These are phyloP conservation scores for Porites divaricata DNA, from an alignment of 92 coral and sea anemone species.

Conservation along the genomic window DNA sequence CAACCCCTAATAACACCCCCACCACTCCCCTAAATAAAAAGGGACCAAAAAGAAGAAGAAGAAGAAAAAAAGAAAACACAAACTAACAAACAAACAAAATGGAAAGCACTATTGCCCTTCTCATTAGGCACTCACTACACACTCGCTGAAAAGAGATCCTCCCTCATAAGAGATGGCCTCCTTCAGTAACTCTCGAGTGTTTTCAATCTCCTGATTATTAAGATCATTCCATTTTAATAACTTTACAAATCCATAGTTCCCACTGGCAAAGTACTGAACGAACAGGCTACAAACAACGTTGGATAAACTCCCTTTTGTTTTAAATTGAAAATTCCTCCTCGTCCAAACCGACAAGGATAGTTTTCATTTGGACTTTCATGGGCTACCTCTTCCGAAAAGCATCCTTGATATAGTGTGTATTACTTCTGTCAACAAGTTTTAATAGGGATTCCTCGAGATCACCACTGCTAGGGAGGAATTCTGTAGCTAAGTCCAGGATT, in stretches of 20 bases:
- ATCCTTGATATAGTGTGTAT: neutral
- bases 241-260: constrained; percentile 28
- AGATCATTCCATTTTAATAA: neutral
- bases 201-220: neutral
- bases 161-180: constrained; percentile 2
- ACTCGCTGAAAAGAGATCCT: too few species aligned
- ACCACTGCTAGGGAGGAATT: neutral
- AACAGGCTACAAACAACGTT: neutral
- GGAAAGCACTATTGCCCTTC: too few species aligned
- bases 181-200: neutral
- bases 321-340: neutral
- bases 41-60: too few species aligned
- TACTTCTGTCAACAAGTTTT: neutral
- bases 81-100: too few species aligned
- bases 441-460: neutral
- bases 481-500: constrained; percentile 4
- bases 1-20: too few species aligned
- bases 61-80: too few species aligned
- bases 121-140: too few species aligned
- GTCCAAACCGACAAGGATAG: constrained; percentile 6
- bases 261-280: constrained; percentile 24
- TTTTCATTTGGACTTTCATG: constrained; percentile 9
- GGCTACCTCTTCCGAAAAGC: neutral
- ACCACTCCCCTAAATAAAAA: neutral
- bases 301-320: neutral